Base-by-base conservation (phyloP, 2,797 vertebrate species). In the Aldrovandia affinis region DNA sequence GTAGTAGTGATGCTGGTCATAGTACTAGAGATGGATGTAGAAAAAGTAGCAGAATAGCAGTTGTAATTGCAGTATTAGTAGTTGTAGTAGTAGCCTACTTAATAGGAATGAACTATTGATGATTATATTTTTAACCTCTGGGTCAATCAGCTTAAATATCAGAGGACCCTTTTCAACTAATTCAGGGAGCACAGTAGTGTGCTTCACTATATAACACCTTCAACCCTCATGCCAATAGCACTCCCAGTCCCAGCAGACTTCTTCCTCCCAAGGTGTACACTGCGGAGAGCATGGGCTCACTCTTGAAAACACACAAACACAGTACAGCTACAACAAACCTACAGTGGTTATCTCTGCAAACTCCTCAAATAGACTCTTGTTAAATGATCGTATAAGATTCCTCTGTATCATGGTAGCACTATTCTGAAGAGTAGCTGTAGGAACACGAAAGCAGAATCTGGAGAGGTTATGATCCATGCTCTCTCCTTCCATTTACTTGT, bases 181-280 rank as follows among this genome's bases (percentile, higher is more conserved):
- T 6, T 50, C 0, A 12, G 47, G 47, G 47, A 50, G 47, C 47
- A 50, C 47, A 50, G 18, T 14, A 57, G 10, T 14, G 18, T 3
- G 2, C 55, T 0, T 57, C 12, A 57, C 18, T 2, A 15, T 57
- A 2, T 57, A 20, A 15, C 55, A 14, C 55, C 50, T 61, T 0
- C 68, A 73, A 39, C 52, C 33, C 36, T 79, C 61, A 54, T 70
- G 59, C 68, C 77, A 81, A 50, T 81, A 77, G 78, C 84, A 87
- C 85, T 81, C 82, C 83, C 12, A 57, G 15, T 15, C 59, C 59
- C 57, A 12, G 20, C 33, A 80, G 59, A 5, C 63, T 52, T n/a
- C 33, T 25, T n/a, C 39, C 20, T 47, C 4, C 14, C 0, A 47
- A 63, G 75, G 8, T 55, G 30, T 54, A 42, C 83, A 80, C 2